Conservation (phyloP, 2,888 invertebrate genomes). For the Pachliopta kotzebuea region DNA sequence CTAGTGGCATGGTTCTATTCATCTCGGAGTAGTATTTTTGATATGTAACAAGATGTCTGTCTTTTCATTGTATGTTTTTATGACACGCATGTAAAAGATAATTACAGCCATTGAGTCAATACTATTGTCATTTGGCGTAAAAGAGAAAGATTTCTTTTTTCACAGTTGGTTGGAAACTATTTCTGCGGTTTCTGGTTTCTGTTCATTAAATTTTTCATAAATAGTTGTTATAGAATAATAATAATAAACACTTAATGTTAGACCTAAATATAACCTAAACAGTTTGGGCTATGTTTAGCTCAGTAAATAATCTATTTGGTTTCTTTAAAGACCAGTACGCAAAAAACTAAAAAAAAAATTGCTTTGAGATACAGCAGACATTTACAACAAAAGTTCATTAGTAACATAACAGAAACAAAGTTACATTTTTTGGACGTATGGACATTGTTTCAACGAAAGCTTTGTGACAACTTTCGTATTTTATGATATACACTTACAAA, state of each 20-base stretch:
- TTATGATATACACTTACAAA: neutral
- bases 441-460: neutral
- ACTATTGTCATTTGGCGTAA: too few relatives aligned
- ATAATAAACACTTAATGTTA: too few relatives aligned
- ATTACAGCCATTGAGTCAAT: too few relatives aligned
- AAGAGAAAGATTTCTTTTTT: too few relatives aligned
- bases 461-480: neutral
- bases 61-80: neutral
- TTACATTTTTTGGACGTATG: neutral
- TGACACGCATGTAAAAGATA: too few relatives aligned
- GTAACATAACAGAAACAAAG: neutral
- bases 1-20: slow-evolving; percentile 7
- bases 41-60: neutral
- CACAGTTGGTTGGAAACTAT: too few relatives aligned
- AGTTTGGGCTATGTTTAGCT: neutral
- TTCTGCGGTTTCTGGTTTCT: too few relatives aligned
- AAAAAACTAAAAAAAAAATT: neutral
- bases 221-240: too few relatives aligned
- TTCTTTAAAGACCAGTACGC: neutral
- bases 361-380: neutral
- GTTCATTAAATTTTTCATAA: too few relatives aligned
- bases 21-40: neutral
- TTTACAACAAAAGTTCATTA: neutral
- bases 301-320: neutral
- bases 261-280: too few relatives aligned